Base-by-base conservation (phyloP, 2,888 invertebrate genomes). In the Parnassius orleans region DNA sequence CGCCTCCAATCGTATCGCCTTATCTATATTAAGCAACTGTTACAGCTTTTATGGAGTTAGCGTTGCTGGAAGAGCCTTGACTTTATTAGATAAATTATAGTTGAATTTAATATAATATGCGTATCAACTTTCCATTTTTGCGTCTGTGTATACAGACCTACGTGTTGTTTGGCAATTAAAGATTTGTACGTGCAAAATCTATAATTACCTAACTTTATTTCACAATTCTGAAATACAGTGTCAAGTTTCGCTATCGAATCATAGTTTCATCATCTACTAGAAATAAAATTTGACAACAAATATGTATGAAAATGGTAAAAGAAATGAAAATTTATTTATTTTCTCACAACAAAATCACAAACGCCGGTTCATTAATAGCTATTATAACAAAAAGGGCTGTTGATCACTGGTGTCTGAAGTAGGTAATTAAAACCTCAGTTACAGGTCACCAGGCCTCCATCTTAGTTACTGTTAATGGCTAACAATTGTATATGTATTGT, bases 51-150 rank as follows among this genome's bases (percentile, higher is more conserved):
- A 57, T 43, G 51, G 61, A 24, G 41, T 9, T 14, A 50, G 19
- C 12, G 19, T 11, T 48, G 47, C 58, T 62, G 61, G 59, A 61
- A 51, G 61, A 63, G 65, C 67, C 67, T 67, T 67, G 67, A 67
- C 65, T 65, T 65, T 67, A 57, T 61, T 65, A 42, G 47, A 44
- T 14, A 50, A 42, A 57, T 58, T 62, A 57, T 57, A 24, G 11
- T 33, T 15, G 14, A 63, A 47, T 59, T 63, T 55, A 57, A 50
- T 57, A 53, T 57, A 57, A 58, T 53, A 14, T 44, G 11, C 57
- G 24, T 54, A 48, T 43, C 54, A 24, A 15, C 62, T 62, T 62
- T 57, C 57, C 57, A 54, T 47, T 53, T 19, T 53, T 53, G 48
- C 53, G 48, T 62, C 43, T 44, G 24, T 41, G n/a, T 33, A 51